Evolutionary conservation across 2,888 invertebrate species (phyloP), one percentile per base, ranked within the genome.

Genomic region (Bimastos eiseni): DNA sequence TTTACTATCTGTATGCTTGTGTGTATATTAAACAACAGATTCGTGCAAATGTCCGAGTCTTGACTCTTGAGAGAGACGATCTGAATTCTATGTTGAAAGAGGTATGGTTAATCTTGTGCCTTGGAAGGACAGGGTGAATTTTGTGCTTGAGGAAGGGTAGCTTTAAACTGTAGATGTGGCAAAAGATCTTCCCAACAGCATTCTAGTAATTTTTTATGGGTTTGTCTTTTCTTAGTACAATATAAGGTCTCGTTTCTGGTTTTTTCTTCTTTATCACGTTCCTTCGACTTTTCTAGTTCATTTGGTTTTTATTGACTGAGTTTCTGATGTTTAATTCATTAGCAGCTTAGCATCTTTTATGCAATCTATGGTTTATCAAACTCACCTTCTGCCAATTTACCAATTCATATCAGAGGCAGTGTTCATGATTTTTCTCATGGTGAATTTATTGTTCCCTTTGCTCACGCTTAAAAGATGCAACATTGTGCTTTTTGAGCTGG

Each of bases 1-100:
- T 21, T 49, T 49, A 49, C 21, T 49, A 49, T 49, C 49, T 49
- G 4, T 49, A 2, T 49, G 49, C 15, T 8, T 83, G 34, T 24
- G 88, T 55, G 36, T 33, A 5, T 90, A 19, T 0, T 90, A 24
- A 83, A 37, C 89, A 83, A 37, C 89, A 92, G 95, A 95, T 95
- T 90, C 95, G 95, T 92, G 94, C 95, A 88, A 95, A 95, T 93
- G 95, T 95, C 38, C 94, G 95, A 91, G 95, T 95, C 19, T 92
- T 95, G 89, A 95, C 95, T 11, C 93, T 93, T 84, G 95, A 95
- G 91, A 93, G 95, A 91, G 95, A 95, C 93, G 94, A 94, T 91
- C 93, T 95, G 41, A 94, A 93, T 92, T 93, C 91, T 49, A 93
- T 94, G 94, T 95, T 95, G 93, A 94, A 94, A 90, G 94, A 94